phyloP scores from a whole-genome alignment of 2,113 vertebrate genomes.

The Noctilio leporinus region DNA sequence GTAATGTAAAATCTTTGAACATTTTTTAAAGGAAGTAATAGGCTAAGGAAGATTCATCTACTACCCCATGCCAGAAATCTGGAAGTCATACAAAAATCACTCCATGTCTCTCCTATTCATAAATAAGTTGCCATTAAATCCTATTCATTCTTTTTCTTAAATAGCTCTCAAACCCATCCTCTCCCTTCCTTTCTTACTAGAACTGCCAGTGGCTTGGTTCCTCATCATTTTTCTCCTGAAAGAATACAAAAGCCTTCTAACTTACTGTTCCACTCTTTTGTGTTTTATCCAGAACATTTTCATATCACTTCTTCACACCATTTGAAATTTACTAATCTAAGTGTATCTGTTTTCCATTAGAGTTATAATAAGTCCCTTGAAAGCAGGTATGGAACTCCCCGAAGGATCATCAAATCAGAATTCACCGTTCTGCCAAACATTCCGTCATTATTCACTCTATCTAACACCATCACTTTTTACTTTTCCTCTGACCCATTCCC shows the following conservation, averaged over 20 bases:
- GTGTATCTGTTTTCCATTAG: background rate
- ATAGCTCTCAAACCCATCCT: background rate
- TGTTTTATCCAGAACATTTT: background rate
- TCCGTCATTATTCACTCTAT: background rate
- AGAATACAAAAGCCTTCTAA: background rate
- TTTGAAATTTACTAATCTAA: background rate
- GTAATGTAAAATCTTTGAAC: background rate
- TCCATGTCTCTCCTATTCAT: background rate
- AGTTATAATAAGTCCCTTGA: background rate
- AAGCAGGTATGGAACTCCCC: background rate
- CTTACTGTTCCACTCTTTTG: background rate
- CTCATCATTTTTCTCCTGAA: background rate
- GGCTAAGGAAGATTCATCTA: background rate
- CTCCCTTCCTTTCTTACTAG: background rate
- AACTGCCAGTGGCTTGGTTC: background rate
- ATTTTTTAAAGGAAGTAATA: background rate
- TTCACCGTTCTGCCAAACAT: background rate
- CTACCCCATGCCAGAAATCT: background rate
- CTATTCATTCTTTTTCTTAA: background rate
- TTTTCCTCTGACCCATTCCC: background rate
- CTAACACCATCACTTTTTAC: background rate
- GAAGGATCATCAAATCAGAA: background rate
- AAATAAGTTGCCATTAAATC: background rate
- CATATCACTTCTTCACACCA: background rate
- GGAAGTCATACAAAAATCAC: background rate